phyloP scores from a whole-genome alignment of 1,140 invertebrate species.

The Hormaphis cornu region DNA sequence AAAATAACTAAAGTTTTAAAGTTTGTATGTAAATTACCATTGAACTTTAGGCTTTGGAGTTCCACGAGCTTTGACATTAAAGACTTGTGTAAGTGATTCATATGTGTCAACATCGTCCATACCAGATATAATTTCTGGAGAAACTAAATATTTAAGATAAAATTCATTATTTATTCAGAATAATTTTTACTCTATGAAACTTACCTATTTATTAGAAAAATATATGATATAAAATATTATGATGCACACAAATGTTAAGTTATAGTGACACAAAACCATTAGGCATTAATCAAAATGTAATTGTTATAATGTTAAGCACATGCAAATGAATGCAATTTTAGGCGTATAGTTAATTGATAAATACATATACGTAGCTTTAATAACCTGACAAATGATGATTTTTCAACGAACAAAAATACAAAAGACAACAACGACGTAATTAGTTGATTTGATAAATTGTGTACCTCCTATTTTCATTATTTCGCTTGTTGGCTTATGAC shows the following conservation, averaged over 20 bases:
- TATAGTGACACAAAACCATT: neutral
- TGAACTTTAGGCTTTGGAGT: conserved; percentile 63
- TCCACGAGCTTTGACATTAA: conserved; percentile 60
- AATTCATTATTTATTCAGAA: neutral
- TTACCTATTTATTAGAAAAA: neutral
- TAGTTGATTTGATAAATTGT: conserved; percentile 9
- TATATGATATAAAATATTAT: neutral
- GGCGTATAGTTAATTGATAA: neutral
- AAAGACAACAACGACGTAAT: conserved; percentile 14
- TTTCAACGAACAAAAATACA: conserved; percentile 16
- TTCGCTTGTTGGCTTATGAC: neutral
- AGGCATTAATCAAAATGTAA: neutral
- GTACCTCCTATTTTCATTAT: conserved; percentile 1
- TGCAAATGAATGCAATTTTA: conserved; percentile 2
- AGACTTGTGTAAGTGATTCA: conserved; percentile 63
- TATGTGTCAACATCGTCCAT: conserved; percentile 63
- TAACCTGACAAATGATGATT: conserved; percentile 2
- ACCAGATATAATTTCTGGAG: conserved; percentile 60
- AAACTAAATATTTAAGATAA: conserved; percentile 48
- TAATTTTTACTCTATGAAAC: neutral
- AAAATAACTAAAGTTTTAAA: neutral
- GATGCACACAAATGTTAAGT: neutral
- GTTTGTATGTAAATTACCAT: conserved; percentile 49
- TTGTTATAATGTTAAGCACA: neutral
- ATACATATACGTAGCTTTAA: conserved; percentile 6